Percentiles rank a stretch among this genome's conserved stretches.
Conservation (phyloP, 2,797 vertebrate species). For the Helostoma temminkii region DNA sequence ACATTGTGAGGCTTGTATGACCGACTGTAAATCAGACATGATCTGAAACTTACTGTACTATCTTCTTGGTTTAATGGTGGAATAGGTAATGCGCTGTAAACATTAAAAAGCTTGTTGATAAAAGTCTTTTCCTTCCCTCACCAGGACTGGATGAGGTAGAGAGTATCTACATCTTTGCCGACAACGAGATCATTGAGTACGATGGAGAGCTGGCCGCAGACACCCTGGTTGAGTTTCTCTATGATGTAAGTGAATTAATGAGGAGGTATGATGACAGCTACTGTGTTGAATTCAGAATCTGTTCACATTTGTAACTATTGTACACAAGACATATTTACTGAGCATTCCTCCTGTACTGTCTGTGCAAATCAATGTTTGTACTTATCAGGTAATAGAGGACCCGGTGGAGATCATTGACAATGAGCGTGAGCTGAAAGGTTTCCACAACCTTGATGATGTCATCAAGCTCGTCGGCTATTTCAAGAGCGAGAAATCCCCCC, state of each 20-base stretch:
- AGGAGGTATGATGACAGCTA: too few species aligned
- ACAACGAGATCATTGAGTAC: conserved; percentile 92
- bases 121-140: background rate
- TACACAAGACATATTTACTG: background rate
- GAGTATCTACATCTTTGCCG: conserved; percentile 92
- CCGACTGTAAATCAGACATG: too few species aligned
- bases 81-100: too few species aligned
- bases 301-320: background rate
- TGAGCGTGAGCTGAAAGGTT: conserved; percentile 90
- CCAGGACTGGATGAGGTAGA: conserved; percentile 91
- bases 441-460: conserved; percentile 90
- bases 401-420: conserved; percentile 93
- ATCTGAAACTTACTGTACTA: too few species aligned
- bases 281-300: background rate
- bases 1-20: too few species aligned
- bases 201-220: conserved; percentile 92
- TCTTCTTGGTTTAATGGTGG: too few species aligned
- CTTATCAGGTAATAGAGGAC: conserved; percentile 90
- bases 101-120: background rate
- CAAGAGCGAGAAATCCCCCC: conserved; percentile 88
- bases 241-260: conserved; percentile 85
- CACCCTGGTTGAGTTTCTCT: conserved; percentile 93
- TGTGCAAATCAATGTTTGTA: background rate
- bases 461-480: conserved; percentile 93
- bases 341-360: background rate